Evolutionary conservation across 2,797 vertebrate genomes (phyloP).

Genomic region (Tragopan temminckii): DNA sequence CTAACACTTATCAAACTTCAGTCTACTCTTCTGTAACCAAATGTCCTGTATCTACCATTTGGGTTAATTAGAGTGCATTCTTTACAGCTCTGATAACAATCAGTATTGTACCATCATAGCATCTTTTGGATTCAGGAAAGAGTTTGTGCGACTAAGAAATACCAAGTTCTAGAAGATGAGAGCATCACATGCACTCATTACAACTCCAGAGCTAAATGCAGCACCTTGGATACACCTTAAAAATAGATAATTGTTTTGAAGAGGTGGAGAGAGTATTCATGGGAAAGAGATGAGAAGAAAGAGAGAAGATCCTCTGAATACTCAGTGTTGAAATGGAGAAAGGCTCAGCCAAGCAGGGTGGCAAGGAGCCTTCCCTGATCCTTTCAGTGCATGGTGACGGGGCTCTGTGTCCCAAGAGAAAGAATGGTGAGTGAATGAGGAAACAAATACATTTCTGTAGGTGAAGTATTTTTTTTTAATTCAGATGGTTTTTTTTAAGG

Average conservation of each 20-base stretch:
- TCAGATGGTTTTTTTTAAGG: background rate
- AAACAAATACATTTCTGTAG: slow-evolving; percentile 5
- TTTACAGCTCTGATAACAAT: background rate
- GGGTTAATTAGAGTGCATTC: slow-evolving; percentile 16
- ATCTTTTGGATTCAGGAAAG: background rate
- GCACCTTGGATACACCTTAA: background rate
- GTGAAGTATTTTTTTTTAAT: slow-evolving; percentile 4
- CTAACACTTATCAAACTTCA: background rate
- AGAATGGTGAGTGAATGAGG: background rate
- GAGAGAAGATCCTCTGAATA: background rate
- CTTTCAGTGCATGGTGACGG: background rate
- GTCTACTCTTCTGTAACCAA: background rate
- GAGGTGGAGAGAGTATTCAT: background rate
- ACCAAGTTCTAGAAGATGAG: background rate
- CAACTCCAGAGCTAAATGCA: background rate
- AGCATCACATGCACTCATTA: background rate
- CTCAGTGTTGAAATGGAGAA: background rate
- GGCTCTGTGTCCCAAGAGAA: background rate
- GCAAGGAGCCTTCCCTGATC: background rate
- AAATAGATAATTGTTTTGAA: background rate
- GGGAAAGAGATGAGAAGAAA: background rate
- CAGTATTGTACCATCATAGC: background rate
- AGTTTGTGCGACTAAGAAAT: background rate
- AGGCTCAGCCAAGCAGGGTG: background rate
- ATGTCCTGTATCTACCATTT: background rate